Evolutionary conservation across 2,797 vertebrate species (phyloP).

Genomic region (Vireo griseus): DNA sequence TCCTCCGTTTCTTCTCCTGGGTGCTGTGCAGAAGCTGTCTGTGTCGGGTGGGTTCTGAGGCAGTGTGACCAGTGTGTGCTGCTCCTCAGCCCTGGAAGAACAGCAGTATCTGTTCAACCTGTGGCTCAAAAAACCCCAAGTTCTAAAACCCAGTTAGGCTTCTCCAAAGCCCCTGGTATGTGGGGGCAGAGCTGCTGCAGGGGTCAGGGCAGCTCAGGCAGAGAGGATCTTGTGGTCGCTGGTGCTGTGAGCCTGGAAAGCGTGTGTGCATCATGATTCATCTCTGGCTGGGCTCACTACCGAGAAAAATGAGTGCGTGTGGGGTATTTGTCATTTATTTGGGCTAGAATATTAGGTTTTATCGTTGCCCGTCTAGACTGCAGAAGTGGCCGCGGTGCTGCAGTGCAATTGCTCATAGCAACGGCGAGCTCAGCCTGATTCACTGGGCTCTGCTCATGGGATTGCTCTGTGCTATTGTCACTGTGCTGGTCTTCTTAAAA

Average conservation of each 20-base stretch:
- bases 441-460: rapidly evolving
- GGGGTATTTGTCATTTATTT: constrained; percentile 12
- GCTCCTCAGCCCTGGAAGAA: background rate
- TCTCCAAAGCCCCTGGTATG: background rate
- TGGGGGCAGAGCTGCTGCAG: background rate
- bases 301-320: background rate
- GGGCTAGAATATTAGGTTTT: background rate
- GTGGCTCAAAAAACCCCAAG: background rate
- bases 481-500: background rate
- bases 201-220: background rate
- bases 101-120: background rate
- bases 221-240: background rate
- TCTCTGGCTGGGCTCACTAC: background rate
- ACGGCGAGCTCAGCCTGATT: background rate
- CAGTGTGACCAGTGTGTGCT: rapidly evolving
- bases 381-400: background rate
- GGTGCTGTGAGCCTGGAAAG: background rate
- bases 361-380: background rate
- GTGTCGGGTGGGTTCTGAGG: background rate
- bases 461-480: background rate
- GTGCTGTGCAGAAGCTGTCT: background rate
- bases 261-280: background rate
- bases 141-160: background rate
- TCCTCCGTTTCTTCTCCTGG: background rate
- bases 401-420: background rate